Conservation (phyloP, 2,113 vertebrate species). For the Gobius niger region DNA sequence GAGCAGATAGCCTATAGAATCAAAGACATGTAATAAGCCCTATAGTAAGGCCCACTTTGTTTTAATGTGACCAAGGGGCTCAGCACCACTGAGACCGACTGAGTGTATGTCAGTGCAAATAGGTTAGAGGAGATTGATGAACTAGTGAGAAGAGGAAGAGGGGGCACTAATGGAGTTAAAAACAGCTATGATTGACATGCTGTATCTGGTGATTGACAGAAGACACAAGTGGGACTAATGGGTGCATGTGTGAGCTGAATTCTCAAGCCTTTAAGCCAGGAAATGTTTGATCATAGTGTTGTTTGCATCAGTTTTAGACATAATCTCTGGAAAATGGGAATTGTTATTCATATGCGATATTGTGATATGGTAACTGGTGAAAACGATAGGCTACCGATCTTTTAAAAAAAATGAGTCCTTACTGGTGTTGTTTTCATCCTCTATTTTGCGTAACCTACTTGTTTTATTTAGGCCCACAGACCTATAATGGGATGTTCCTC, state of each 20-base stretch:
- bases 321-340: background rate
- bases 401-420: no score
- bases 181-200: constrained; percentile 50
- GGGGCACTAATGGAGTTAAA: constrained; percentile 66
- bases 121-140: constrained; percentile 70
- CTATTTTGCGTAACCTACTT: no score
- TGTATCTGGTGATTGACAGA: constrained; percentile 36
- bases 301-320: background rate
- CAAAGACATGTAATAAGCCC: constrained; percentile 40
- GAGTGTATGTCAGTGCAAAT: constrained; percentile 61
- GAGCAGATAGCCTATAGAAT: constrained; percentile 3
- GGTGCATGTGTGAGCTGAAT: constrained; percentile 11
- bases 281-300: background rate
- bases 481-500: no score
- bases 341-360: background rate
- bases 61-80: constrained; percentile 66
- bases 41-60: constrained; percentile 46
- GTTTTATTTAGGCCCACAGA: no score
- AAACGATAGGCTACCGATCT: no score
- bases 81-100: constrained; percentile 49
- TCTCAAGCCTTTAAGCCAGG: background rate
- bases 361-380: no score
- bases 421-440: no score
- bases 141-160: constrained; percentile 39
- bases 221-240: constrained; percentile 24